Conservation (phyloP, 2,797 vertebrate genomes). For the Echeneis naucrates region DNA sequence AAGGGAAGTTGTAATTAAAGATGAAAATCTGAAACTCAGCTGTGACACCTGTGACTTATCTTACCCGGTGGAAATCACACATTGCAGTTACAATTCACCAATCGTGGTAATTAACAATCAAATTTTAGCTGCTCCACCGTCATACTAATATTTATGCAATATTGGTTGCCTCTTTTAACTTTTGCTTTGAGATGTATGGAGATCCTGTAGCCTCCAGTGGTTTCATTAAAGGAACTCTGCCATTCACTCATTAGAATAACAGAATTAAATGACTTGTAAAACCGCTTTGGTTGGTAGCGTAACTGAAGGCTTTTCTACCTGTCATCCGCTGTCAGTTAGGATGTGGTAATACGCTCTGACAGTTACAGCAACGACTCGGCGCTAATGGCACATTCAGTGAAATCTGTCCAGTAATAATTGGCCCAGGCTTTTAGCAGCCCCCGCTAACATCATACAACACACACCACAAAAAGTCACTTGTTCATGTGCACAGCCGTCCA, state of each 20-base stretch:
- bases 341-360: constrained; percentile 40
- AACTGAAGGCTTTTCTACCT: constrained; percentile 35
- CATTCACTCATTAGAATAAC: neutral
- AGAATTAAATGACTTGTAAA: constrained; percentile 32
- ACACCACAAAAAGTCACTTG: constrained; percentile 22
- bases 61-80: neutral
- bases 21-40: constrained; percentile 28
- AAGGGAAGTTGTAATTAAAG: constrained; percentile 6
- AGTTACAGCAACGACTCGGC: constrained; percentile 38
- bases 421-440: constrained; percentile 52
- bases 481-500: constrained; percentile 32
- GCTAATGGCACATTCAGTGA: constrained; percentile 46
- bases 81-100: constrained; percentile 14
- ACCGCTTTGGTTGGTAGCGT: constrained; percentile 28
- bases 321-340: constrained; percentile 37
- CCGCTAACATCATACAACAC: constrained; percentile 15
- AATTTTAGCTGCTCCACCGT: no score
- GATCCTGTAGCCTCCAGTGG: neutral
- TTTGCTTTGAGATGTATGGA: neutral
- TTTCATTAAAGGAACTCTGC: constrained; percentile 2
- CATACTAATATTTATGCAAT: no score
- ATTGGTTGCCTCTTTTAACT: neutral
- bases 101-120: neutral
- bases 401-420: constrained; percentile 64
- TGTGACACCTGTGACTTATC: neutral